Evolutionary conservation across 2,113 vertebrate genomes (phyloP), one percentile per base, ranked within the genome.

Genomic region (Leptobrachium ailaonicum): DNA sequence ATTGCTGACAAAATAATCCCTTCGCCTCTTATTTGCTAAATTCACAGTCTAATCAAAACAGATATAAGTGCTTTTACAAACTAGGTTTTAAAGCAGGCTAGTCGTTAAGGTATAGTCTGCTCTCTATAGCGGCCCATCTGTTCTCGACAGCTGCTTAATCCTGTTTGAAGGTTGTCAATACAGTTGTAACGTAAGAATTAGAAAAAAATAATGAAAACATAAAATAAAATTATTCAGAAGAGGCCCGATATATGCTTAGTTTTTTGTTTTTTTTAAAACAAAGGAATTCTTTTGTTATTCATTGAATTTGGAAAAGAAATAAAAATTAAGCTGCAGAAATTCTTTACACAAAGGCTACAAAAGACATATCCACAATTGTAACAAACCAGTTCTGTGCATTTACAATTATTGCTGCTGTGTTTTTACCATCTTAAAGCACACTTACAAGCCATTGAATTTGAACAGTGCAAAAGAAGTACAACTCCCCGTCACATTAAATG

Each of bases 351-450:
- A 87, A 82, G 20, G 75, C 63, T 87, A 86, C 84, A 86, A 85
- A 85, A 83, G 80, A 86, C 85, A 88, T 90, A 89, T 77, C 84
- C 85, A 90, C 79, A 83, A 87, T 80, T 84, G 87, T 85, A 92
- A 93, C 92, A 95, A 93, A 92, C 79, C 91, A 88, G 90, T 92
- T 93, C 89, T 88, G 91, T 91, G 92, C 89, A 90, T 84, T 92
- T 91, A 90, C 82, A 91, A 89, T 91, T 96, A 95, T 92, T 95
- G 94, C 94, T 97, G 93, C 94, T 93, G 87, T 93, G 89, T 88
- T 89, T 85, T 88, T 86, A 82, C 88, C 86, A 82, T 88, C 85
- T 91, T 91, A 81, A 81, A 81, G 79, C 72, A 81, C 72, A 81
- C 67, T 68, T 81, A 75, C 42, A 41, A 81, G 72, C 79, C 72